These are phyloP conservation scores for Allygus modestus DNA, from an alignment of 2,888 invertebrate species.

Conservation along the genomic window DNA sequence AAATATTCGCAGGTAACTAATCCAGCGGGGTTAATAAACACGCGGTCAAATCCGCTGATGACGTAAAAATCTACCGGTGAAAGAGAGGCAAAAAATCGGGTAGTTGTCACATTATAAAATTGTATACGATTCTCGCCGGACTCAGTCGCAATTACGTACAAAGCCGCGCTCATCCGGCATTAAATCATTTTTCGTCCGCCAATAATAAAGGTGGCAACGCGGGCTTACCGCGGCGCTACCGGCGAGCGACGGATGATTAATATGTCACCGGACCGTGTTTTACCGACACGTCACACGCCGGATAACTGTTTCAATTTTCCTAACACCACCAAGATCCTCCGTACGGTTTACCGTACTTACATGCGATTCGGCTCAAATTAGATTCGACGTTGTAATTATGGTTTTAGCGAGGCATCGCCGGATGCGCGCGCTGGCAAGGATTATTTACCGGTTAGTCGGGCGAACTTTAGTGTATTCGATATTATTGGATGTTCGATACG, in stretches of 20 bases:
- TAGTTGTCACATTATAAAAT: slow-evolving; percentile 58
- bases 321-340: slow-evolving; percentile 27
- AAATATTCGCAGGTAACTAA: slow-evolving; percentile 24
- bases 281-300: slow-evolving; percentile 8
- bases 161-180: slow-evolving; percentile 25
- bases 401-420: neutral
- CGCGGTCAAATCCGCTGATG: slow-evolving; percentile 51
- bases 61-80: slow-evolving; percentile 53
- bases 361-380: slow-evolving; percentile 34
- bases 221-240: neutral
- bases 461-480: neutral
- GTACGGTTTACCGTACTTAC: slow-evolving; percentile 7
- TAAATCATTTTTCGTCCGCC: slow-evolving; percentile 55
- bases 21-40: slow-evolving; percentile 54
- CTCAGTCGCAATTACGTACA: slow-evolving; percentile 19
- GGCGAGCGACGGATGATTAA: slow-evolving; percentile 51
- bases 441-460: neutral
- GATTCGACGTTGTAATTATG: slow-evolving; percentile 32
- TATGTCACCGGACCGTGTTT: slow-evolving; percentile 48
- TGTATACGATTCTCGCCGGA: slow-evolving; percentile 35
- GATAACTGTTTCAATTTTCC: slow-evolving; percentile 36
- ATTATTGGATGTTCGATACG: slow-evolving; percentile 23
- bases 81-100: slow-evolving; percentile 39
- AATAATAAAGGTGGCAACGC: slow-evolving; percentile 48
- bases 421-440: neutral